Evolutionary conservation across 30 jellyfish, hydroid and myxozoan species (phyloP).

Genomic region (Cassiopea andromeda): DNA sequence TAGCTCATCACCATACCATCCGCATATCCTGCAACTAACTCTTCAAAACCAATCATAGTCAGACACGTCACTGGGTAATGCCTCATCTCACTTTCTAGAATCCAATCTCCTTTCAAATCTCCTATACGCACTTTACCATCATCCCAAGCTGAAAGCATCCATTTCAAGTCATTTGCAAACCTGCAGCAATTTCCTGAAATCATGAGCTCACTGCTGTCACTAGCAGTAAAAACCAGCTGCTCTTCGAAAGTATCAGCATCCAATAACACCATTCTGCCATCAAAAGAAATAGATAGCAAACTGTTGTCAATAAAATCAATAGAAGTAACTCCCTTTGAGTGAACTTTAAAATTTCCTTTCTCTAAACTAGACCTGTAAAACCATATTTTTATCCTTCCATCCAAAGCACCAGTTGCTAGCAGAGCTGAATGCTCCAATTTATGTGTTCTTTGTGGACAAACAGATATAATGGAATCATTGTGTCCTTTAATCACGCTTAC

Average conservation of each 20-base stretch:
- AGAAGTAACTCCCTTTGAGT: constrained; percentile 25
- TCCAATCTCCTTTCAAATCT: constrained; percentile 20
- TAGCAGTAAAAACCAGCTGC: neutral
- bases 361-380: constrained; percentile 1
- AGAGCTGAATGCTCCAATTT: neutral
- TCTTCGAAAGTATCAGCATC: neutral
- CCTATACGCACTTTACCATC: constrained; percentile 46
- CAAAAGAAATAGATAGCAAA: constrained; percentile 31
- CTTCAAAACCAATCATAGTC: neutral
- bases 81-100: neutral
- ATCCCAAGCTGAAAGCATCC: constrained; percentile 53
- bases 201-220: neutral
- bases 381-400: constrained; percentile 39
- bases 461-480: constrained; percentile 22
- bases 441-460: neutral
- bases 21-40: constrained; percentile 20
- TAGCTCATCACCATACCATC: constrained; percentile 8
- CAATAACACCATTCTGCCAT: constrained; percentile 47
- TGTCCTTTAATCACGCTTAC: constrained; percentile 40
- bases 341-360: constrained; percentile 16
- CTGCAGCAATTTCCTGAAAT: constrained; percentile 41
- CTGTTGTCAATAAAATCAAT: constrained; percentile 14
- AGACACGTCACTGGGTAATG: constrained; percentile 37
- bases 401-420: constrained; percentile 44
- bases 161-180: neutral